Conservation (phyloP, 2,888 invertebrate genomes). For the Muschampia plurimacula region DNA sequence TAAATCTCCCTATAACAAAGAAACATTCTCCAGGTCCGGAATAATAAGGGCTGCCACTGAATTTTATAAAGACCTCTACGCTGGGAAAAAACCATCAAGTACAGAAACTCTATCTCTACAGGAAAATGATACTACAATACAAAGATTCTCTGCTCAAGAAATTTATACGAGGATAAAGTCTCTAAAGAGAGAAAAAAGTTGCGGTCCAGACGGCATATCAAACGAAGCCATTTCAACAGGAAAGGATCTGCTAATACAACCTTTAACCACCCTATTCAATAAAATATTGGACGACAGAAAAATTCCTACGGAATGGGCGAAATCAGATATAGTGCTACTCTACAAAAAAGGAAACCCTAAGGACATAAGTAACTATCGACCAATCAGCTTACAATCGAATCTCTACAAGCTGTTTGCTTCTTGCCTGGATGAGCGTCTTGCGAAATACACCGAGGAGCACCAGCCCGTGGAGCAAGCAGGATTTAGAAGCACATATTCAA, state of each 20-base stretch:
- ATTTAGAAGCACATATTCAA: too few species aligned
- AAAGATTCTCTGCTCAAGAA: slow-evolving; percentile 9
- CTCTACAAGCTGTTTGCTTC: too few species aligned
- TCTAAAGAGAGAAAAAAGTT: slow-evolving; percentile 7
- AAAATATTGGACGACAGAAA: too few species aligned
- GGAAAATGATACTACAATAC: not conserved
- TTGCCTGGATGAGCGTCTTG: too few species aligned
- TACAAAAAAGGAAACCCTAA: too few species aligned
- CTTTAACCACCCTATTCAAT: slow-evolving; percentile 1
- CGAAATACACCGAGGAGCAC: too few species aligned
- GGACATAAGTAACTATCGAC: too few species aligned
- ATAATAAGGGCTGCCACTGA: slow-evolving; percentile 16
- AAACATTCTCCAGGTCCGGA: slow-evolving; percentile 19
- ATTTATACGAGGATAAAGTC: not conserved
- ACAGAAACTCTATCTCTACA: slow-evolving; percentile 2
- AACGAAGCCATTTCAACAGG: not conserved
- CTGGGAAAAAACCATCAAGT: not conserved
- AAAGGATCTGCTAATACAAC: not conserved
- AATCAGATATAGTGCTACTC: too few species aligned
- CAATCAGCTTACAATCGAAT: too few species aligned
- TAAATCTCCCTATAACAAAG: not conserved
- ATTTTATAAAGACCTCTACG: not conserved
- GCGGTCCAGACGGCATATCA: not conserved
- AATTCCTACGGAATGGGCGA: too few species aligned
- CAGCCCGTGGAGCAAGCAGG: too few species aligned